Percentiles rank a stretch among this genome's conserved stretches.
Conservation (phyloP, 1,140 invertebrate species). For the Coelopa frigida region DNA sequence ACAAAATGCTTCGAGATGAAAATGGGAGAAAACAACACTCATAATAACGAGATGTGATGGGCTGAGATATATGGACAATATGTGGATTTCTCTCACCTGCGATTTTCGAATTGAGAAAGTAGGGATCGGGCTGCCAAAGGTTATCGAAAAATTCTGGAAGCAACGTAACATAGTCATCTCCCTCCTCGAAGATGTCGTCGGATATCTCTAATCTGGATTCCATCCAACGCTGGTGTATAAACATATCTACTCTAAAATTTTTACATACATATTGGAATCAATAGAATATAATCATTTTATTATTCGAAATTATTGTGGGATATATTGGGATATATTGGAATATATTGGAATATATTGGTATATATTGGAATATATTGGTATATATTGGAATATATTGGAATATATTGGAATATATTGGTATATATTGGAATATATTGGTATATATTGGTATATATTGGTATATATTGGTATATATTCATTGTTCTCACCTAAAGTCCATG, state of each 20-base stretch:
- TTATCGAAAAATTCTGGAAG: slow-evolving; percentile 73
- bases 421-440: no score
- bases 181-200: slow-evolving; percentile 66
- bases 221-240: slow-evolving; percentile 71
- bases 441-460: no score
- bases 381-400: no score
- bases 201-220: slow-evolving; percentile 66
- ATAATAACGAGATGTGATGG: slow-evolving; percentile 31
- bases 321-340: no score
- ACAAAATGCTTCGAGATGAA: no score
- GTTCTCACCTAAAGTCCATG: slow-evolving; percentile 71
- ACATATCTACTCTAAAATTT: slow-evolving; percentile 68
- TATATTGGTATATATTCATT: slow-evolving; percentile 1
- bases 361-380: no score
- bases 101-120: slow-evolving; percentile 77
- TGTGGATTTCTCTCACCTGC: slow-evolving; percentile 51
- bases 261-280: slow-evolving; percentile 23
- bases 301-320: slow-evolving; percentile 13
- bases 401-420: no score
- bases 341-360: no score
- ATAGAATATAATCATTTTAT: slow-evolving; percentile 28
- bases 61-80: slow-evolving; percentile 10
- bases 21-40: slow-evolving; percentile 27
- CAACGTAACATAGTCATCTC: slow-evolving; percentile 68
- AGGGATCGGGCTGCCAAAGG: slow-evolving; percentile 80